Evolutionary conservation across 2,113 vertebrate genomes (phyloP), one percentile per base, ranked within the genome.

Genomic region (Prionailurus bengalensis): DNA sequence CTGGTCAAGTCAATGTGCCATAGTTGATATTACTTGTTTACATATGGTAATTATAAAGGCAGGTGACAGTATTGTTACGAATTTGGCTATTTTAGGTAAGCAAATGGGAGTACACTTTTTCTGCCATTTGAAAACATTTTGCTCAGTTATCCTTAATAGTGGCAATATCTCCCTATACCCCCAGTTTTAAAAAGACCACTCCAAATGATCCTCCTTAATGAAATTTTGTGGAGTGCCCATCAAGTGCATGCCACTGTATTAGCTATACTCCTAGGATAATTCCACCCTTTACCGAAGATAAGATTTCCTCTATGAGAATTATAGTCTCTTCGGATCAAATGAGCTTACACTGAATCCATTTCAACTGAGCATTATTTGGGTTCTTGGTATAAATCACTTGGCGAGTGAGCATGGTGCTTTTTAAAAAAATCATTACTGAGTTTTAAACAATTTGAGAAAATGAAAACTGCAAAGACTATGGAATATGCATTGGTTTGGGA

Each of bases 401-500:
- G 55, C 15, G 31, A 97, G 61, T 16, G n/a, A 96, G 48, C 17
- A 84, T 51, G 58, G 61, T 25, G 2, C 0, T 94, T 91, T 97
- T 96, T 96, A 88, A 7, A 95, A 83, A 91, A 74, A 80, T 91
- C 73, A 29, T 51, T 94, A 87, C 65, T 96, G 96, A 85, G 19
- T 96, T 97, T 92, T 66, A 95, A 97, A 92, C 3, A 66, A 90
- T 98, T 98, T 97, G 92, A 92, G 78, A 29, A 45, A 76, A 89
- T 94, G 39, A 96, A 73, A 94, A 23, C 78, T 66, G 4, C 27
- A 93, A 79, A 81, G 73, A 63, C 25, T 96, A 33, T 19, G 97
- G 97, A 94, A 91, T 98, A 96, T 95, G 96, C 45, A 95, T 98
- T 92, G 63, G 3, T 92, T 97, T 97, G 23, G 84, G n/a, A 95